Evolutionary conservation across 2,797 vertebrate genomes (phyloP).

Genomic region (Sebastes paucispinis): DNA sequence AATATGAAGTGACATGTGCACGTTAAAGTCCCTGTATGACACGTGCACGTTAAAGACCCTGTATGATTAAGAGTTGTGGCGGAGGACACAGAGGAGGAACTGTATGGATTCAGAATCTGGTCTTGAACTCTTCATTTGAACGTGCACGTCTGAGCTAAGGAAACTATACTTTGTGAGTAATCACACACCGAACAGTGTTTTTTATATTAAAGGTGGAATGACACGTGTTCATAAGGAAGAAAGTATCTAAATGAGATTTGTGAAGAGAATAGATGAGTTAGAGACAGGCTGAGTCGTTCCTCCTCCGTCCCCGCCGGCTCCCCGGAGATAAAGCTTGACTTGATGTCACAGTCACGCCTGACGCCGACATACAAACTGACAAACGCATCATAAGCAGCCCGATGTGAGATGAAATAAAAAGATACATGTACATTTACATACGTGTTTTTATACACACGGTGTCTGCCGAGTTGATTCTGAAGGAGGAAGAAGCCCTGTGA

Average conservation of each 20-base stretch:
- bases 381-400: constrained; percentile 21
- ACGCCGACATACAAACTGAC: constrained; percentile 43
- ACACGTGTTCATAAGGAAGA: constrained; percentile 13
- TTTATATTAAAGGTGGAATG: constrained; percentile 9
- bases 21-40: too few species aligned
- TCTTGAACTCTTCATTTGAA: background rate
- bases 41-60: background rate
- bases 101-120: background rate
- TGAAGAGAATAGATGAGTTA: constrained; percentile 23
- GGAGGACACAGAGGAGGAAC: background rate
- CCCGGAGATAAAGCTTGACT: constrained; percentile 55
- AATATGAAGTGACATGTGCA: background rate
- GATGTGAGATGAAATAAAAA: constrained; percentile 48
- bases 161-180: background rate
- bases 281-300: constrained; percentile 4
- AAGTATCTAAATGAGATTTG: constrained; percentile 46
- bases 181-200: background rate
- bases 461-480: constrained; percentile 63
- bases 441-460: constrained; percentile 48
- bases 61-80: background rate
- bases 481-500: constrained; percentile 41
- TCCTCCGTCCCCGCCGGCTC: background rate
- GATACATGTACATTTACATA: constrained; percentile 70
- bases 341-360: constrained; percentile 47
- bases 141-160: background rate